phyloP scores from a whole-genome alignment of 2,888 invertebrate species.

The Loripinus fragilis region DNA sequence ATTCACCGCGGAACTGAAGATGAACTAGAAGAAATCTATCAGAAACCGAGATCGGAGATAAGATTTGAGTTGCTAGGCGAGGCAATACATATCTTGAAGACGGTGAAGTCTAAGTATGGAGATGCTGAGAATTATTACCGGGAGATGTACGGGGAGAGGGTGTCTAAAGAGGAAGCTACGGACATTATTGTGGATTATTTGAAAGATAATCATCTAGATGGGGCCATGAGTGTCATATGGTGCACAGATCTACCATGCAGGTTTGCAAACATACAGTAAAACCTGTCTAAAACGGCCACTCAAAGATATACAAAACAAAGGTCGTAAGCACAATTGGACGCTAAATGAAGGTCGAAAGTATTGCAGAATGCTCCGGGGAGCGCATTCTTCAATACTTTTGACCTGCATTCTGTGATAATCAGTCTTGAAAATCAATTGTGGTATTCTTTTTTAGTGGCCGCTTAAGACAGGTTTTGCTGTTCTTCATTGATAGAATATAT shows the following conservation, averaged over 20 bases:
- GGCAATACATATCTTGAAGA: constrained; percentile 76
- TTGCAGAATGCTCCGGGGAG: too few relatives aligned
- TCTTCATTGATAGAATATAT: too few relatives aligned
- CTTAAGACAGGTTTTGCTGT: too few relatives aligned
- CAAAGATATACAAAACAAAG: too few relatives aligned
- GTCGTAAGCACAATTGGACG: too few relatives aligned
- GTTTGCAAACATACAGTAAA: constrained; percentile 65
- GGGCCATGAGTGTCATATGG: constrained; percentile 80
- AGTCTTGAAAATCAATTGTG: too few relatives aligned
- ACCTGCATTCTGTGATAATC: too few relatives aligned
- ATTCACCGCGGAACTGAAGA: constrained; percentile 67
- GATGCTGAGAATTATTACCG: constrained; percentile 75
- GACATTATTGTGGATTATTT: constrained; percentile 77
- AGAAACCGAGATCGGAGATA: constrained; percentile 74
- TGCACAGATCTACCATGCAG: constrained; percentile 79
- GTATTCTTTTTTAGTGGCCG: too few relatives aligned
- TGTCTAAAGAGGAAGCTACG: constrained; percentile 75
- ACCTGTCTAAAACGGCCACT: too few relatives aligned
- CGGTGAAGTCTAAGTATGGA: constrained; percentile 75
- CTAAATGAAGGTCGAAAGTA: too few relatives aligned
- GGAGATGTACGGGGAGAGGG: constrained; percentile 73
- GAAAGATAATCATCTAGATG: constrained; percentile 76
- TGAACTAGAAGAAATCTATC: constrained; percentile 69
- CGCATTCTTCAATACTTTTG: too few relatives aligned
- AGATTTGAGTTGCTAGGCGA: constrained; percentile 77